Conservation (phyloP, 2,797 vertebrate species). For the Chelidonichthys spinosus region DNA sequence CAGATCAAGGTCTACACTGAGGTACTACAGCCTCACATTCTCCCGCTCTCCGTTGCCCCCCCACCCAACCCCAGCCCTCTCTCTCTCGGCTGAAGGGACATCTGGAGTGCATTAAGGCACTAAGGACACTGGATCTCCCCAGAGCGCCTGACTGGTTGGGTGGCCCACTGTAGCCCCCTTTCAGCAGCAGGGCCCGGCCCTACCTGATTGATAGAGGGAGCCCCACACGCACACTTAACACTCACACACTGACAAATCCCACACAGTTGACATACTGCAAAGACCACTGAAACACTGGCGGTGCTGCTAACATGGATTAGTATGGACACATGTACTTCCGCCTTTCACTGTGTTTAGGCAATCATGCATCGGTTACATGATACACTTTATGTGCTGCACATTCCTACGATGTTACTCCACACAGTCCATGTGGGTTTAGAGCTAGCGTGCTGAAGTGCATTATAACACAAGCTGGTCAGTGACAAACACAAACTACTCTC, state of each 20-base stretch:
- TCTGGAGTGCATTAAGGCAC: conserved; percentile 86
- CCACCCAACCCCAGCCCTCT: background rate
- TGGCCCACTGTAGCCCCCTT: conserved; percentile 82
- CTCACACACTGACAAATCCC: conserved; percentile 62
- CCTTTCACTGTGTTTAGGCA: conserved; percentile 43
- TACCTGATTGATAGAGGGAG: conserved; percentile 84
- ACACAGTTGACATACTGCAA: conserved; percentile 41
- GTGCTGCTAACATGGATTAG: conserved; percentile 57
- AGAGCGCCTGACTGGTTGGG: conserved; percentile 83
- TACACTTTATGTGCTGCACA: conserved; percentile 17
- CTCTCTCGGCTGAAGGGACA: conserved; percentile 73
- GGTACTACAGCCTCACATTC: conserved; percentile 44
- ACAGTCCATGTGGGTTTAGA: background rate
- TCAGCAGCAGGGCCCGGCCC: conserved; percentile 78
- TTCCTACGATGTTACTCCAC: background rate
- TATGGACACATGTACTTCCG: conserved; percentile 44
- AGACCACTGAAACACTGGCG: conserved; percentile 35
- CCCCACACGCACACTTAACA: conserved; percentile 67
- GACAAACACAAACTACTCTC: conserved; percentile 2
- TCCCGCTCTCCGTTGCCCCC: conserved; percentile 22
- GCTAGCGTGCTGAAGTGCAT: background rate
- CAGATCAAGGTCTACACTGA: conserved; percentile 54
- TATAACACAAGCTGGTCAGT: background rate
- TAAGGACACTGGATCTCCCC: conserved; percentile 86
- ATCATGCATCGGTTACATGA: conserved; percentile 20